A percentile compares a stretch with the other conserved stretches of the same genome.
These are phyloP conservation scores for Brachionus rotundiformis DNA, from an alignment of 1,140 invertebrate species.

Conservation along the genomic window DNA sequence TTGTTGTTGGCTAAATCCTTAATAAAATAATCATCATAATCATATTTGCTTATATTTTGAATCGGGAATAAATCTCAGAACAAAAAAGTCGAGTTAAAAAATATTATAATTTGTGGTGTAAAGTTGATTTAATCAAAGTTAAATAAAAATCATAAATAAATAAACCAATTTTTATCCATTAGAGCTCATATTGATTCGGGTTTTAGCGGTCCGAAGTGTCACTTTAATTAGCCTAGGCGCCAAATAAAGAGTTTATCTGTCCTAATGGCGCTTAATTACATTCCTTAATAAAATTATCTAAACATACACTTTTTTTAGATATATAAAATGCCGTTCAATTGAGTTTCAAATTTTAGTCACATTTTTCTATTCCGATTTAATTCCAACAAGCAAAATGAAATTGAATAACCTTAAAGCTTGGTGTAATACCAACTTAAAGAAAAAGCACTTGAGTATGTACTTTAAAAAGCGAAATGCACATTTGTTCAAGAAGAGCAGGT, in stretches of 20 bases:
- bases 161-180: conserved; percentile 20
- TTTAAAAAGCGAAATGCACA: conserved; percentile 27
- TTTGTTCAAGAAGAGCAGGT: neutral
- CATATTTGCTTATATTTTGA: conserved; percentile 42
- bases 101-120: conserved; percentile 32
- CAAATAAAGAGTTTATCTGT: neutral
- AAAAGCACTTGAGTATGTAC: neutral
- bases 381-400: conserved; percentile 29
- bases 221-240: neutral
- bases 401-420: conserved; percentile 7
- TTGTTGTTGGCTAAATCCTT: conserved; percentile 46
- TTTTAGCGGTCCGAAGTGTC: conserved; percentile 10
- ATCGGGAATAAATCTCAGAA: conserved; percentile 35
- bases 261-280: neutral
- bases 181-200: neutral
- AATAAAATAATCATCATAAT: conserved; percentile 51
- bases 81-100: neutral
- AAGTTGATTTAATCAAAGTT: conserved; percentile 4
- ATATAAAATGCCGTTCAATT: conserved; percentile 2
- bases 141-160: neutral
- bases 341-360: neutral
- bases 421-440: neutral
- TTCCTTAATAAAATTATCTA: neutral
- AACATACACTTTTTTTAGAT: neutral
- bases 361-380: neutral